These are phyloP conservation scores for Gonatopus flavifemur DNA, from an alignment of 1,140 invertebrate genomes.

Conservation along the genomic window DNA sequence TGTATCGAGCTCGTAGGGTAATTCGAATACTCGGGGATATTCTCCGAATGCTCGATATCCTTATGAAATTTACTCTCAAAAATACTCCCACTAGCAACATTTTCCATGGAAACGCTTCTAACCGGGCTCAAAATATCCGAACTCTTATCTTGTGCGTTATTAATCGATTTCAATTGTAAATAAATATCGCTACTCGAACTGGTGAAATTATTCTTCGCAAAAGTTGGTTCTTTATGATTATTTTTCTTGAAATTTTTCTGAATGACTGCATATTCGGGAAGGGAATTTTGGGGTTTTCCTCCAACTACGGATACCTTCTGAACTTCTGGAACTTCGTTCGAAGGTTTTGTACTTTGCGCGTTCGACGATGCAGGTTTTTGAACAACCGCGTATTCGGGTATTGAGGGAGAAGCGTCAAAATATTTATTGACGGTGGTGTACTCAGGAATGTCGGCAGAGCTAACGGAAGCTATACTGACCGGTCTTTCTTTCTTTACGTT, in stretches of 20 bases:
- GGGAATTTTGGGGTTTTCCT: constrained; percentile 16
- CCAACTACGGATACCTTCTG: too few species aligned
- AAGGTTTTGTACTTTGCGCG: constrained; percentile 18
- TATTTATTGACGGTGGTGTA: constrained; percentile 51
- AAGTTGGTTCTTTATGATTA: constrained; percentile 5
- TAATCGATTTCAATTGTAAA: constrained; percentile 31
- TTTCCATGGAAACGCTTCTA: constrained; percentile 40
- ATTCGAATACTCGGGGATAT: constrained; percentile 40
- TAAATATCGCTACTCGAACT: constrained; percentile 24
- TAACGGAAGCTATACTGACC: constrained; percentile 35
- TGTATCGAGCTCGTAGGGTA: constrained; percentile 36
- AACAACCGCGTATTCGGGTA: constrained; percentile 52
- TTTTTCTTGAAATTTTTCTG: constrained; percentile 36
- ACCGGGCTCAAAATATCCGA: constrained; percentile 30
- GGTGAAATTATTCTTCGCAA: constrained; percentile 15
- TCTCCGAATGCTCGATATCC: constrained; percentile 33
- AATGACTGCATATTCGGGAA: constrained; percentile 53
- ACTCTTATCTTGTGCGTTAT: constrained; percentile 25
- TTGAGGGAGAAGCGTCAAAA: constrained; percentile 42
- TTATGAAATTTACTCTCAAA: constrained; percentile 25
- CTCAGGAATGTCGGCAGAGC: constrained; percentile 36
- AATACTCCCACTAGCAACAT: constrained; percentile 23
- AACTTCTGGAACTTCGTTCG: constrained; percentile 14
- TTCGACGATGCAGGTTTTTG: constrained; percentile 36
- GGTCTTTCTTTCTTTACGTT: constrained; percentile 39